Evolutionary conservation across 2,797 vertebrate species (phyloP).

Genomic region (Mus caroli): DNA sequence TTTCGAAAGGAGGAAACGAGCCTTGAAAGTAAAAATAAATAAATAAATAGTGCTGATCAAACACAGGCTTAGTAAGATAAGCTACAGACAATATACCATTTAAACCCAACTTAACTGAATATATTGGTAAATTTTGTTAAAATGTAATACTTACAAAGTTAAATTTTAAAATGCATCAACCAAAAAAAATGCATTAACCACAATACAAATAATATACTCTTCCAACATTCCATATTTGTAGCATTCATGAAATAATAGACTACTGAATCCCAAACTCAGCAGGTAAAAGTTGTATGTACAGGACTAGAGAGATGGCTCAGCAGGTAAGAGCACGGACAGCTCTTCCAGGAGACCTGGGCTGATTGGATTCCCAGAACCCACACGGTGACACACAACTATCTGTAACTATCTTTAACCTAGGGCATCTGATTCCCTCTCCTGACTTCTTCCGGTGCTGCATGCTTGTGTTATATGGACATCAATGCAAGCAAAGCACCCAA

Average conservation of each 20-base stretch:
- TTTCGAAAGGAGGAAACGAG: slow-evolving; percentile 98
- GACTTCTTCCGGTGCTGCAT: neutral
- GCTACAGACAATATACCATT: slow-evolving; percentile 31
- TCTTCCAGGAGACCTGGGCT: neutral
- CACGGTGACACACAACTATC: neutral
- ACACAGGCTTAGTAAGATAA: slow-evolving; percentile 36
- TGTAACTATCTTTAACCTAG: neutral
- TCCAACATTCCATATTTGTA: slow-evolving; percentile 28
- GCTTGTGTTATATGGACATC: neutral
- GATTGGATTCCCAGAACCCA: neutral
- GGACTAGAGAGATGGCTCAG: neutral
- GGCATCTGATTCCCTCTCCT: neutral
- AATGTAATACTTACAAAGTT: slow-evolving; percentile 53
- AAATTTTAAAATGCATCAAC: slow-evolving; percentile 45
- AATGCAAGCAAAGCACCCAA: neutral
- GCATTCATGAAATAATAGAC: slow-evolving; percentile 49
- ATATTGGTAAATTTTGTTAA: slow-evolving; percentile 48
- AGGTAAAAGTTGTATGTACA: slow-evolving; percentile 36
- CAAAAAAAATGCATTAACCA: slow-evolving; percentile 6
- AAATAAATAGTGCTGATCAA: slow-evolving; percentile 61
- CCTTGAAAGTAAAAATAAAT: slow-evolving; percentile 88
- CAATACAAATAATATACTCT: slow-evolving; percentile 24
- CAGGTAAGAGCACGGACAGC: neutral
- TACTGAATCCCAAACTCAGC: slow-evolving; percentile 37
- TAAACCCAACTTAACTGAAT: slow-evolving; percentile 62